Conservation (phyloP, 1,140 invertebrate species). For the Anastrepha ludens region DNA sequence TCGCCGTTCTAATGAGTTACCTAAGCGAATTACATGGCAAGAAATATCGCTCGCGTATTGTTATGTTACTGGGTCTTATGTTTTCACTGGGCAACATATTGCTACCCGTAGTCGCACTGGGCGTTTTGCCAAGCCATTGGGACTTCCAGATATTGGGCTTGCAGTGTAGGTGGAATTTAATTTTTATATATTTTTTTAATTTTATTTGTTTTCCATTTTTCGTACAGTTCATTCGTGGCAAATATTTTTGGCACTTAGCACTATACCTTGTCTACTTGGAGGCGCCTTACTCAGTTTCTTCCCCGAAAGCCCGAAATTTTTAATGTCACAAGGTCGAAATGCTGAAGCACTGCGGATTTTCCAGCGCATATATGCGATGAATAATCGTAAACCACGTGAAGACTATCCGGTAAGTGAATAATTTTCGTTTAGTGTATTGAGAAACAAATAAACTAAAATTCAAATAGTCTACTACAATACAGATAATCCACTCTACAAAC, state of each 20-base stretch:
- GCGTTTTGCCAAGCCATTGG: constrained; percentile 74
- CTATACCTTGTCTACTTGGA: constrained; percentile 80
- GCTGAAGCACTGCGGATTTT: constrained; percentile 76
- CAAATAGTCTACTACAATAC: too few species aligned
- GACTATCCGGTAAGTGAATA: constrained; percentile 78
- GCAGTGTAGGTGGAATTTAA: constrained; percentile 63
- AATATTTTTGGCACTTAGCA: constrained; percentile 81
- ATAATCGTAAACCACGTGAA: constrained; percentile 77
- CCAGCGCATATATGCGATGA: constrained; percentile 65
- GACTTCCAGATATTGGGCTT: constrained; percentile 61
- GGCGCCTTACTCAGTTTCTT: constrained; percentile 80
- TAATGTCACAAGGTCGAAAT: constrained; percentile 82
- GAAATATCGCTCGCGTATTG: constrained; percentile 78
- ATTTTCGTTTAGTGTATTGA: not conserved
- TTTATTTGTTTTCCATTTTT: not conserved
- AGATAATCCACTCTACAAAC: too few species aligned
- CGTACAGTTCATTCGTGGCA: constrained; percentile 83
- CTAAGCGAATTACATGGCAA: constrained; percentile 81
- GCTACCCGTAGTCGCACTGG: constrained; percentile 77
- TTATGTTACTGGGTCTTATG: constrained; percentile 79
- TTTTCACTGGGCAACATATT: constrained; percentile 77
- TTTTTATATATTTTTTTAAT: not conserved
- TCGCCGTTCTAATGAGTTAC: constrained; percentile 82
- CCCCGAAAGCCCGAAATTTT: constrained; percentile 88
- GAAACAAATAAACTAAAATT: too few species aligned